Conservation (phyloP, 1,140 invertebrate species). For the Tribolium madens region DNA sequence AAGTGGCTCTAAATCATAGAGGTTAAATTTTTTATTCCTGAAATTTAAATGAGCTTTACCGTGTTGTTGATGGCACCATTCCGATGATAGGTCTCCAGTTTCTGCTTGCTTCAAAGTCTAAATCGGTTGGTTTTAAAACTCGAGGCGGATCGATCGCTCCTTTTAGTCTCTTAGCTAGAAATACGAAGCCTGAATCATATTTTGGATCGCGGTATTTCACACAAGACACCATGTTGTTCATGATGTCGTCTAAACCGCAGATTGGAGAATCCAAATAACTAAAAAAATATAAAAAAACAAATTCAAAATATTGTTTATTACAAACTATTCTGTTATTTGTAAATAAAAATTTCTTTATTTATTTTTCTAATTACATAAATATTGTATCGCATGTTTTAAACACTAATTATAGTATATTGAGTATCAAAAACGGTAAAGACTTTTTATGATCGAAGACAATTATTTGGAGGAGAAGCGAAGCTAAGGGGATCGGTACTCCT, state of each 20-base stretch:
- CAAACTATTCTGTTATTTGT: no score
- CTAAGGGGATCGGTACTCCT: no score
- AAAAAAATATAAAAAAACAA: constrained; percentile 40
- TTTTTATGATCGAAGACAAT: no score
- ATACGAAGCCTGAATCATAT: constrained; percentile 81
- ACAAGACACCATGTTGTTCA: constrained; percentile 74
- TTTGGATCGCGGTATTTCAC: constrained; percentile 85
- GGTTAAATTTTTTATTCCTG: neutral
- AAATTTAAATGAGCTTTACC: constrained; percentile 46
- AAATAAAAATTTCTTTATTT: no score
- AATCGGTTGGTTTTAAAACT: constrained; percentile 85
- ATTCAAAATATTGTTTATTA: no score
- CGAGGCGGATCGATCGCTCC: constrained; percentile 77
- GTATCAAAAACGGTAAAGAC: no score
- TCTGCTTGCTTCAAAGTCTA: constrained; percentile 75
- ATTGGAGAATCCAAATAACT: constrained; percentile 79
- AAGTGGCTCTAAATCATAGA: constrained; percentile 67
- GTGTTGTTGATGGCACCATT: constrained; percentile 62
- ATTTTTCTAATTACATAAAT: no score
- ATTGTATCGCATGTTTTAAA: no score
- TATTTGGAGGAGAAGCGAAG: no score
- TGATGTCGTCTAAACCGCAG: constrained; percentile 72
- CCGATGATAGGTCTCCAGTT: constrained; percentile 82
- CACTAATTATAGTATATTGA: no score
- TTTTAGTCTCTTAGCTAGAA: constrained; percentile 79